Percentiles rank a stretch among this genome's conserved stretches.
Evolutionary conservation across 2,888 invertebrate genomes (phyloP).

Genomic region (Exocentrus adspersus): DNA sequence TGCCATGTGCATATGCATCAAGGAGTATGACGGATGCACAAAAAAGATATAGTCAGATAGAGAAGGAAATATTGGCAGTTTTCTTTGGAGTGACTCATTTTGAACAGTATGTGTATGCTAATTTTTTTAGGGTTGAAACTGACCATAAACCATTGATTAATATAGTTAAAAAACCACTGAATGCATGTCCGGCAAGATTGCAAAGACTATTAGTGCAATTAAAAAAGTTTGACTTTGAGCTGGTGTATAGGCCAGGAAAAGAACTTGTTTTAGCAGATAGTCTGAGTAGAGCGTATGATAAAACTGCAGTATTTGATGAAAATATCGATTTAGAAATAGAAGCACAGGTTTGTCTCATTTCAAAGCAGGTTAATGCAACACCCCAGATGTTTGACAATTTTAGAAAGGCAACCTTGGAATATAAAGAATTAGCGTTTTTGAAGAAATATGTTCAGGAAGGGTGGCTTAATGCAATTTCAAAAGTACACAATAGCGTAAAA

Average conservation of each 20-base stretch:
- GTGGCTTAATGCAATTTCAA: too few relatives aligned
- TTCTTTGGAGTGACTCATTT: neutral
- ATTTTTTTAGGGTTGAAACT: conserved; percentile 27
- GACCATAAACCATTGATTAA: conserved; percentile 34
- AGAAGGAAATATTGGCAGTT: neutral
- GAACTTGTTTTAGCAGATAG: conserved; percentile 36
- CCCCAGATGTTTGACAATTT: neutral
- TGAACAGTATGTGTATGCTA: conserved; percentile 38
- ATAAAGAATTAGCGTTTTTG: too few relatives aligned
- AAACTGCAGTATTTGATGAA: too few relatives aligned
- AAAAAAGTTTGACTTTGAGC: conserved; percentile 28
- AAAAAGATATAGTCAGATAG: neutral
- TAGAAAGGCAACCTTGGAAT: neutral
- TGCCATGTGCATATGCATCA: conserved; percentile 47
- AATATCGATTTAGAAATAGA: too few relatives aligned
- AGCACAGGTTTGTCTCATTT: too few relatives aligned
- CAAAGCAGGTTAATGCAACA: neutral
- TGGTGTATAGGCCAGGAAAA: conserved; percentile 38
- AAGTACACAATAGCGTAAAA: too few relatives aligned
- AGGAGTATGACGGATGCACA: conserved; percentile 47
- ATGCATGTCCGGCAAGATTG: conserved; percentile 29
- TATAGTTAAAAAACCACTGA: conserved; percentile 33
- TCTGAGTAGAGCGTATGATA: conserved; percentile 26
- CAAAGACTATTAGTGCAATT: conserved; percentile 36
- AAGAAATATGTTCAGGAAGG: too few relatives aligned